Percentiles rank a stretch among this genome's conserved stretches.
These are phyloP conservation scores for Semnopithecus entellus DNA, from an alignment of 2,113 vertebrate species.

Conservation along the genomic window DNA sequence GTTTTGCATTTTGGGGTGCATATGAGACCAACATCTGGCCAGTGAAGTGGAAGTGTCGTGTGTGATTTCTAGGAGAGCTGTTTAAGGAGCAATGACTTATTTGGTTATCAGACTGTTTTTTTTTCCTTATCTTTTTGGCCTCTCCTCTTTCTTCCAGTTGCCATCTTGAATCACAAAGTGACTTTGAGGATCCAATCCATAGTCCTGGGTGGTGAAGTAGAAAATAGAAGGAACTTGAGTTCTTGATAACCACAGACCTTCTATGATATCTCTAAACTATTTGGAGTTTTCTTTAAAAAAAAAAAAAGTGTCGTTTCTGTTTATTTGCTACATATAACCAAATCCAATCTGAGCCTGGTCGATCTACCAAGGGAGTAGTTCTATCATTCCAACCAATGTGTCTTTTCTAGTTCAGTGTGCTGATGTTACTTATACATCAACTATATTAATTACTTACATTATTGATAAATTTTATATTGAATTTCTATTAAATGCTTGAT, in stretches of 20 bases:
- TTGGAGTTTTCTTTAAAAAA: background rate
- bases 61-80: background rate
- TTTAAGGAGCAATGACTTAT: background rate
- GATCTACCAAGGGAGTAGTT: background rate
- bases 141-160: background rate
- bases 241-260: background rate
- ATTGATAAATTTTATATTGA: background rate
- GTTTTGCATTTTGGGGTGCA: background rate
- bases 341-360: background rate
- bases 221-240: background rate
- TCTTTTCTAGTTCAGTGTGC: background rate
- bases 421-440: background rate
- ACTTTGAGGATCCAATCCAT: background rate
- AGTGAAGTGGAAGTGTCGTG: conserved; percentile 1
- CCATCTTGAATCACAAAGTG: background rate
- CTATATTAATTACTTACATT: background rate
- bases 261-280: background rate
- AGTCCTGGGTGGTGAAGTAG: background rate
- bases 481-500: background rate
- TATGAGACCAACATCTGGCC: background rate
- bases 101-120: background rate
- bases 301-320: background rate
- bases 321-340: background rate
- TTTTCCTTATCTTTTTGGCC: background rate
- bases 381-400: background rate